Percentiles rank a stretch among this genome's conserved stretches.
These are phyloP conservation scores for Macrophya alboannulata DNA, from an alignment of 2,888 invertebrate genomes.

Conservation along the genomic window DNA sequence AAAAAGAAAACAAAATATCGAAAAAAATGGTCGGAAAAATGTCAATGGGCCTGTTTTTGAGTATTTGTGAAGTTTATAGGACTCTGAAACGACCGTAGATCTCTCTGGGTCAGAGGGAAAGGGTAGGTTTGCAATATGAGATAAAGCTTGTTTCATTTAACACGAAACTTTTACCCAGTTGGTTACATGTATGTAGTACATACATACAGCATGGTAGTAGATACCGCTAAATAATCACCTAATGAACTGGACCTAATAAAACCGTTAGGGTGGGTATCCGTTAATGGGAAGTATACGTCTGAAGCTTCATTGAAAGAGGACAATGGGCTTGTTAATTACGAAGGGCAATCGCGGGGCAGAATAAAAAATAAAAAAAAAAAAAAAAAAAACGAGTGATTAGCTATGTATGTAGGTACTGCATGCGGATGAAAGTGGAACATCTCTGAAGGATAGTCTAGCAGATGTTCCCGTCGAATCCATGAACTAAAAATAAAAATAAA, in stretches of 20 bases:
- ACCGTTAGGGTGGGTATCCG: neutral
- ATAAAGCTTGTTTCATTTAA: neutral
- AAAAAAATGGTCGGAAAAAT: neutral
- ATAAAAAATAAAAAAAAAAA: neutral
- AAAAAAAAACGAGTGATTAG: no score
- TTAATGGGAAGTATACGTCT: slow-evolving; percentile 12
- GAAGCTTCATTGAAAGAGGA: slow-evolving; percentile 30
- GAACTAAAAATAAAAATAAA: neutral
- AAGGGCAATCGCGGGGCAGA: neutral
- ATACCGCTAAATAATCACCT: slow-evolving; percentile 32
- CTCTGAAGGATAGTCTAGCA: neutral
- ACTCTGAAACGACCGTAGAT: neutral
- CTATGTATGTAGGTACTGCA: neutral
- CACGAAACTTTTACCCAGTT: neutral
- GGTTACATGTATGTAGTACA: no score
- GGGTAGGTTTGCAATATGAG: neutral
- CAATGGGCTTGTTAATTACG: slow-evolving; percentile 36
- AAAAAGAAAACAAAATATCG: no score
- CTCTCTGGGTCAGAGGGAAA: neutral
- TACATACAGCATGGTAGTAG: neutral
- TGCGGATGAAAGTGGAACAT: neutral
- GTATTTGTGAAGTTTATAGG: neutral
- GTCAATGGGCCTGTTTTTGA: neutral
- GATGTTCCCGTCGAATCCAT: neutral
- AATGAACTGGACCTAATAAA: slow-evolving; percentile 40